Percentiles rank a stretch among this genome's conserved stretches.
Evolutionary conservation across 2,888 invertebrate genomes (phyloP).

Genomic region (Rhodophaea formosa): DNA sequence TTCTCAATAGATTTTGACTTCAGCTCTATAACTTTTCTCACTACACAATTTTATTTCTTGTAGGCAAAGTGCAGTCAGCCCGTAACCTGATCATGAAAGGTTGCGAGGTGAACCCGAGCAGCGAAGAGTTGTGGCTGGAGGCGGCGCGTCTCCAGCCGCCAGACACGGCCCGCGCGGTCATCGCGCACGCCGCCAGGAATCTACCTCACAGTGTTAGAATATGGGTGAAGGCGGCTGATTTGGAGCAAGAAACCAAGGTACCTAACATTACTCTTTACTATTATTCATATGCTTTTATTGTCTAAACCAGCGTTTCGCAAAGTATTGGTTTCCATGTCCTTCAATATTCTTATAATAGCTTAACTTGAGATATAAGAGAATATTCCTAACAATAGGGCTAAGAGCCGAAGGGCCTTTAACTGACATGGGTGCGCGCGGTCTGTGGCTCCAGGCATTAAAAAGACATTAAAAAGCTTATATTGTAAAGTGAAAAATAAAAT

Average conservation of each 20-base stretch:
- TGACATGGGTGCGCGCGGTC: no score
- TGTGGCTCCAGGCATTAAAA: no score
- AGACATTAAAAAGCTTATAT: no score
- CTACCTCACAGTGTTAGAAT: slow-evolving; percentile 97
- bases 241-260: slow-evolving; percentile 93
- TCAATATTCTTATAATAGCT: no score
- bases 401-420: no score
- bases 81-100: slow-evolving; percentile 99
- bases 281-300: no score
- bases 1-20: background rate
- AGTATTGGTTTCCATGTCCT: no score
- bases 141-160: slow-evolving; percentile 96
- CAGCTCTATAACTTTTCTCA: background rate
- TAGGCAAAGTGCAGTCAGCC: slow-evolving; percentile 94
- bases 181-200: slow-evolving; percentile 97
- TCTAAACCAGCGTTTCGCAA: no score
- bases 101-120: slow-evolving; percentile 97
- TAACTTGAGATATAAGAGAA: no score
- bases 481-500: no score
- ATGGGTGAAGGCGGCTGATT: slow-evolving; percentile 98
- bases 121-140: slow-evolving; percentile 99
- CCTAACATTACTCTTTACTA: background rate
- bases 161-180: slow-evolving; percentile 96
- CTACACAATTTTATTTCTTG: background rate
- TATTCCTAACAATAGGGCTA: no score